Percentiles rank a stretch among this genome's conserved stretches.
Conservation (phyloP, 2,113 vertebrate species). For the Hyperoodon ampullatus region DNA sequence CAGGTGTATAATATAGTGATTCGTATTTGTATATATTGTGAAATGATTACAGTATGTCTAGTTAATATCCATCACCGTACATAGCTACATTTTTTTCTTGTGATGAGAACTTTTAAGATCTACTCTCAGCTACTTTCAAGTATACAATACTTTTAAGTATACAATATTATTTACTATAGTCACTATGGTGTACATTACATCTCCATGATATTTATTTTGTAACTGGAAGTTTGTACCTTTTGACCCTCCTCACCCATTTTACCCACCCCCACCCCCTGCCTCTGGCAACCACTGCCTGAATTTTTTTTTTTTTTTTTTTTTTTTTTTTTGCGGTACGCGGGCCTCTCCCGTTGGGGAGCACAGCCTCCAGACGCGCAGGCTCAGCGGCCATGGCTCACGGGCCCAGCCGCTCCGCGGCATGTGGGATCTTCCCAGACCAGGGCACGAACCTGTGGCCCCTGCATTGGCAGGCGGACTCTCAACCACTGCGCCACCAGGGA, state of each 20-base stretch:
- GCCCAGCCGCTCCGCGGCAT: no score
- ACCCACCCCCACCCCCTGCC: neutral
- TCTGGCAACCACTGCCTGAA: neutral
- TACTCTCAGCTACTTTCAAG: neutral
- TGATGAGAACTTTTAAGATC: neutral
- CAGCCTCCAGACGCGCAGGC: no score
- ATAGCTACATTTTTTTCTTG: neutral
- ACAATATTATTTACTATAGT: neutral
- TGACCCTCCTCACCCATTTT: neutral
- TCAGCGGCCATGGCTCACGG: no score
- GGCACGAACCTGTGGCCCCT: no score
- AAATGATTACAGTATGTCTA: neutral
- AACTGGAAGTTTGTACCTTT: neutral
- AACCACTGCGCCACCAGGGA: no score
- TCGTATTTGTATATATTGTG: neutral
- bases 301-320: constrained; percentile 45
- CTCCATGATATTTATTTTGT: neutral
- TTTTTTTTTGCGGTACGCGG: neutral
- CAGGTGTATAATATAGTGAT: neutral
- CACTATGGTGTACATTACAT: neutral
- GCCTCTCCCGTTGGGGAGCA: no score
- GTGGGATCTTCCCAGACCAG: no score
- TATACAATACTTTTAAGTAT: neutral
- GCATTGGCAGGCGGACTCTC: no score
- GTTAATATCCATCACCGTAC: neutral